Evolutionary conservation across 2,113 vertebrate genomes (phyloP).

Genomic region (Lasiurus cinereus): DNA sequence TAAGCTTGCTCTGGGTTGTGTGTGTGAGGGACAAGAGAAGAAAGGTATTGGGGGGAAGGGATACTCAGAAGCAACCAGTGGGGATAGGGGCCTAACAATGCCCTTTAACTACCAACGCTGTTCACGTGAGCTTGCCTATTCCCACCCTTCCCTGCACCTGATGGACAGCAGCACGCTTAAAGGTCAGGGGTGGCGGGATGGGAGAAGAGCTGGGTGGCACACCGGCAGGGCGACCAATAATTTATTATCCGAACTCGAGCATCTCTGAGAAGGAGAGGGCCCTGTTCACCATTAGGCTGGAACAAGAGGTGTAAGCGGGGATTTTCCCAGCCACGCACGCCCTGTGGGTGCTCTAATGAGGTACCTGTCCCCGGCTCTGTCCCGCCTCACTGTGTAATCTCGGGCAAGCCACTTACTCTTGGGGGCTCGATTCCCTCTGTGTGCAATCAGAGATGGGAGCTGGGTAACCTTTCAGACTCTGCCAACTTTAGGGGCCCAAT

Average conservation of each 20-base stretch:
- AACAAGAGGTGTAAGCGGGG: neutral
- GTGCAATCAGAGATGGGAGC: neutral
- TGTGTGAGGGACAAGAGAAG: neutral
- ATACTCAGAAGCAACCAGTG: neutral
- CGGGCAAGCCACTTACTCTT: neutral
- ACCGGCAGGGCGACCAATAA: neutral
- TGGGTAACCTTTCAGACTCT: constrained; percentile 48
- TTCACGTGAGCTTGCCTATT: neutral
- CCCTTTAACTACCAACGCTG: neutral
- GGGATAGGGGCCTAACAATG: neutral
- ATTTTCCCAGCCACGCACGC: constrained; percentile 36
- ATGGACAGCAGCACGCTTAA: neutral
- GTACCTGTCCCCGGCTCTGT: neutral
- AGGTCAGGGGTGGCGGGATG: neutral
- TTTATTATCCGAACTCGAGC: neutral
- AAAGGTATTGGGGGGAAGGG: neutral
- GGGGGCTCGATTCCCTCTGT: constrained; percentile 37
- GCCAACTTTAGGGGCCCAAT: constrained; percentile 30
- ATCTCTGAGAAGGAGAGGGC: neutral
- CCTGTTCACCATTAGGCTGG: neutral
- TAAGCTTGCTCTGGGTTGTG: neutral
- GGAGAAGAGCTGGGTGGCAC: neutral
- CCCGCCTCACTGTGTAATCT: neutral
- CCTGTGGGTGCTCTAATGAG: neutral
- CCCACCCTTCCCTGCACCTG: neutral